Percentiles rank a stretch among this genome's conserved stretches.
These are phyloP conservation scores for Dasypogon diadema DNA, from an alignment of 2,888 invertebrate species.

Conservation along the genomic window DNA sequence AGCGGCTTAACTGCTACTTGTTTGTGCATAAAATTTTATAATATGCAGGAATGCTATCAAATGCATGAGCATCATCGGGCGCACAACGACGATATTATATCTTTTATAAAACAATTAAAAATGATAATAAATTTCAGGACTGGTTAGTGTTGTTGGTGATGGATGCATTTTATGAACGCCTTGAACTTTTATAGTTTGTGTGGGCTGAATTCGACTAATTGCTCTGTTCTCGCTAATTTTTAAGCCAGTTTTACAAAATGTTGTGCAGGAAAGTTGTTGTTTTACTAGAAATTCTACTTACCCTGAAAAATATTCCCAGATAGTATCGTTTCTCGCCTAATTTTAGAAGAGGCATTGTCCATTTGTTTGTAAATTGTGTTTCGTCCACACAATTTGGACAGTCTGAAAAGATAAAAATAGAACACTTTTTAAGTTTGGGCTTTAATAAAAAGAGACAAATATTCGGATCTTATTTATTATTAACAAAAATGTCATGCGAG, in stretches of 20 bases:
- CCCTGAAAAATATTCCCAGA: constrained; percentile 94
- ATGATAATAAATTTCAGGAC: neutral
- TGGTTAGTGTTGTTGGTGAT: neutral
- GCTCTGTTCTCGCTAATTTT: neutral
- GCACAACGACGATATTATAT: neutral
- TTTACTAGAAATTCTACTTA: constrained; percentile 68
- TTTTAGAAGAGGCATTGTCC: constrained; percentile 91
- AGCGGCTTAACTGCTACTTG: neutral
- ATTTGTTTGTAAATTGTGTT: constrained; percentile 78
- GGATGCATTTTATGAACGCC: neutral
- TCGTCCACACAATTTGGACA: constrained; percentile 87
- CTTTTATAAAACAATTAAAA: neutral
- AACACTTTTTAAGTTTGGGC: too few relatives aligned
- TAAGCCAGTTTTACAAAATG: neutral
- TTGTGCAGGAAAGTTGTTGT: neutral
- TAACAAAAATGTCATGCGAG: neutral
- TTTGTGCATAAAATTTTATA: neutral
- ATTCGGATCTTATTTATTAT: too few relatives aligned
- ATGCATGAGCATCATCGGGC: neutral
- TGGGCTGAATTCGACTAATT: neutral
- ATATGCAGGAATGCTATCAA: neutral
- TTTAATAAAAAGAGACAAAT: too few relatives aligned
- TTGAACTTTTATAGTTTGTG: neutral
- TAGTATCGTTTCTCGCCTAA: constrained; percentile 91
- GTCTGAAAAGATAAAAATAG: constrained; percentile 71